Conservation (phyloP, 2,113 vertebrate species). For the Pongo pygmaeus region DNA sequence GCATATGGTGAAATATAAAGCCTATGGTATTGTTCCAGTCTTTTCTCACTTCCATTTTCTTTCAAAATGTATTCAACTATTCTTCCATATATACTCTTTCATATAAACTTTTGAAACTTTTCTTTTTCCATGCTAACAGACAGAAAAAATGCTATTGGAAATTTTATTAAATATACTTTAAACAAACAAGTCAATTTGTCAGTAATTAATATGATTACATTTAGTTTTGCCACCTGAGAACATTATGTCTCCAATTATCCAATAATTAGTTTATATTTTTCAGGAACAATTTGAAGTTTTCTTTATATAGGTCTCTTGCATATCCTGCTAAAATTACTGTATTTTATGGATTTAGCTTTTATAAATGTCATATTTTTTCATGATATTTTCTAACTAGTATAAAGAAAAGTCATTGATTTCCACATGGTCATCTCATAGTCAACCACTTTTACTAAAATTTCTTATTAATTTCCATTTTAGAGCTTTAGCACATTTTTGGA, state of each 20-base stretch:
- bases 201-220: constrained; percentile 43
- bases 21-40: background rate
- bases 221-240: constrained; percentile 39
- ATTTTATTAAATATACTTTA: constrained; percentile 25
- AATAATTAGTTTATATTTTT: constrained; percentile 45
- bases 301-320: background rate
- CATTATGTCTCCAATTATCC: background rate
- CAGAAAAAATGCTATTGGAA: background rate
- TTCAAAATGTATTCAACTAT: constrained; percentile 28
- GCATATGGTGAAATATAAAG: background rate
- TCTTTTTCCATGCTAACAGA: background rate
- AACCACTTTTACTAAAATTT: constrained; percentile 23
- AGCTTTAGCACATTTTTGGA: background rate
- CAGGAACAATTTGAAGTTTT: constrained; percentile 21
- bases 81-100: background rate
- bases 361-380: background rate
- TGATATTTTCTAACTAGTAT: constrained; percentile 15
- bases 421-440: background rate
- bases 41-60: background rate
- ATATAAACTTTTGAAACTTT: background rate
- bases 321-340: background rate
- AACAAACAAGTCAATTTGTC: constrained; percentile 40
- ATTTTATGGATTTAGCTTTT: constrained; percentile 46
- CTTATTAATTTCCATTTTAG: constrained; percentile 32
- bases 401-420: constrained; percentile 9